Evolutionary conservation across 2,888 invertebrate genomes (phyloP).

Genomic region (Noctua janthe): DNA sequence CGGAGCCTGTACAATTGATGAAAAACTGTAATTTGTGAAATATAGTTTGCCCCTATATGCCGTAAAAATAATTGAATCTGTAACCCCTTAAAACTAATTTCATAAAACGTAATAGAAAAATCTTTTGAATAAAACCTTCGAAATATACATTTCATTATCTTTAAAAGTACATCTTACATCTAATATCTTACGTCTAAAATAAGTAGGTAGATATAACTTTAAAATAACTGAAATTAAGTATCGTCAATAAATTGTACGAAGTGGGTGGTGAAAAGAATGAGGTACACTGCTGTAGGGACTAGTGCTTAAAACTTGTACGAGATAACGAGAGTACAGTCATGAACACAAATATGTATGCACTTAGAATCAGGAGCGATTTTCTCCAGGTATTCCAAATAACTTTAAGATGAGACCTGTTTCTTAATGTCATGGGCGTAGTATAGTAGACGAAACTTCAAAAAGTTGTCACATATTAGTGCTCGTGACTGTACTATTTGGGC

Average conservation of each 20-base stretch:
- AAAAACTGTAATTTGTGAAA: neutral
- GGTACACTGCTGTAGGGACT: neutral
- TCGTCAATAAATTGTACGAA: slow-evolving; percentile 13
- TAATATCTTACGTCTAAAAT: slow-evolving; percentile 50
- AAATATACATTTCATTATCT: slow-evolving; percentile 80
- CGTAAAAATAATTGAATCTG: slow-evolving; percentile 29
- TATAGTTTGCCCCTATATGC: neutral
- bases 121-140: slow-evolving; percentile 68
- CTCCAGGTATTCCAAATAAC: neutral
- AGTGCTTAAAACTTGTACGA: neutral
- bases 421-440: neutral
- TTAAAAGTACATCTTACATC: slow-evolving; percentile 60
- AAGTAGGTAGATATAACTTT: slow-evolving; percentile 41
- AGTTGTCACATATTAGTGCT: neutral
- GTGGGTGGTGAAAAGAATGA: neutral
- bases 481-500: neutral
- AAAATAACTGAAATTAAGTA: slow-evolving; percentile 28
- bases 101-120: slow-evolving; percentile 46
- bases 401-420: neutral
- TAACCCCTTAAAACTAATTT: slow-evolving; percentile 48
- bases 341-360: neutral
- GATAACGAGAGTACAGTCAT: neutral
- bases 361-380: neutral
- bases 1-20: neutral
- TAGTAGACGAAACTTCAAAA: neutral